Evolutionary conservation across 2,113 vertebrate species (phyloP), one percentile per base, ranked within the genome.

Genomic region (Dendropsophus ebraccatus): DNA sequence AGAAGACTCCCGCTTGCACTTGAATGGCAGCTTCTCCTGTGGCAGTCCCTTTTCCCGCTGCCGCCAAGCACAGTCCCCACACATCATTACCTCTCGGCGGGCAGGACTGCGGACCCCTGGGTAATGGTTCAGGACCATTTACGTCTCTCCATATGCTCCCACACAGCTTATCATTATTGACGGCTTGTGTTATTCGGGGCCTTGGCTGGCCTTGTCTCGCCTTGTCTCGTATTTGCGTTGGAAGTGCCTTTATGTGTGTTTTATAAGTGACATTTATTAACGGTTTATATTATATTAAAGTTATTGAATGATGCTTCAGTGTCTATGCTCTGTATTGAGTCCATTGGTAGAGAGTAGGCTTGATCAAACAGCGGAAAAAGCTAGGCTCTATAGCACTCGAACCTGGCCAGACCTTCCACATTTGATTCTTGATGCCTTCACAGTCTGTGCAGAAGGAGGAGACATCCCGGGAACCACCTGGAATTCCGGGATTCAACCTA

Each of bases 181-280:
- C n/a, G n/a, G n/a, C n/a, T n/a, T n/a, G n/a, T n/a, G n/a, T n/a
- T 19, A 49, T 0, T 30, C 23, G 7, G 28, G 45, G 45, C 45
- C 10, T 45, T 50, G 72, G 50, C 23, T n/a, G n/a, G n/a, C n/a
- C n/a, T n/a, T n/a, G n/a, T n/a, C n/a, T n/a, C n/a, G n/a, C n/a
- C n/a, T n/a, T 75, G 72, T 75, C 21, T n/a, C 16, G 19, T 19
- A 21, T 35, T 7, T 19, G 47, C 75, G 30, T 1, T 32, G 9
- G 10, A 76, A 54, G 76, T 79, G 76, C 76, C 76, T 79, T 70
- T 56, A 5, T 79, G n/a, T 58, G 52, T 58, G 52, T 79, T 79
- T 2, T 58, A 5, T 23, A 14, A 4, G 16, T 41, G 2, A 14
- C 0, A 21, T 58, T 0, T 56, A 6, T 56, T 23, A 9, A 19